A percentile compares a stretch with the other conserved stretches of the same genome.
Conservation (phyloP, 2,113 vertebrate species). For the Triplophysa rosa region DNA sequence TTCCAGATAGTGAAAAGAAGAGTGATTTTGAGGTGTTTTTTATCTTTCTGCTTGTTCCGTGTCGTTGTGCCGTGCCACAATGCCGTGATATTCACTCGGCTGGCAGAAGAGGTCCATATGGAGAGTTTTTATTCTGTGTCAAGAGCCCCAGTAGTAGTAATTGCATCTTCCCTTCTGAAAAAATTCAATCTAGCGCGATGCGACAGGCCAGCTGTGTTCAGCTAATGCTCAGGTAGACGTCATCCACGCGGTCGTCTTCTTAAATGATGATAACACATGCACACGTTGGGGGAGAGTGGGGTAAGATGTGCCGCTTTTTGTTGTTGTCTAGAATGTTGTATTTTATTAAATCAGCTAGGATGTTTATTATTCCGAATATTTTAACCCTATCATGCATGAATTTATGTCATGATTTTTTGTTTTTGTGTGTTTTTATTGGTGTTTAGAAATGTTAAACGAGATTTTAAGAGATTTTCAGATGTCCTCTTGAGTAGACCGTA, state of each 20-base stretch:
- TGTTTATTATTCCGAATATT: too few relatives aligned
- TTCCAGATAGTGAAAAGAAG: not conserved
- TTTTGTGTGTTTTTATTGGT: too few relatives aligned
- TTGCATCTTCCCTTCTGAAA: constrained; percentile 40
- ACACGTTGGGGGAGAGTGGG: too few relatives aligned
- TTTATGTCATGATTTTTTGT: too few relatives aligned
- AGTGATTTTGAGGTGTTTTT: not conserved
- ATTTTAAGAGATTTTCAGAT: too few relatives aligned
- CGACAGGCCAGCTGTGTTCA: constrained; percentile 54
- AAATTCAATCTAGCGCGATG: constrained; percentile 50
- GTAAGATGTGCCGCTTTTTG: too few relatives aligned
- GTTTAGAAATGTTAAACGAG: too few relatives aligned
- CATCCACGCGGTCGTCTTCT: constrained; percentile 7
- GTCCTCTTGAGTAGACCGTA: too few relatives aligned
- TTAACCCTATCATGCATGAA: too few relatives aligned
- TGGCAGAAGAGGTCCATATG: constrained; percentile 24
- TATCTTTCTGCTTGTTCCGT: constrained; percentile 6
- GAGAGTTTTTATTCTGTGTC: constrained; percentile 44
- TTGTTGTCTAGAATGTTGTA: too few relatives aligned
- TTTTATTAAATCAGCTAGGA: too few relatives aligned
- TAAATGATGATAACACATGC: constrained; percentile 7
- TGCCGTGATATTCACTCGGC: constrained; percentile 8
- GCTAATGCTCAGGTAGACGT: constrained; percentile 42
- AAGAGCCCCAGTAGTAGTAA: constrained; percentile 41
- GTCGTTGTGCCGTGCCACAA: constrained; percentile 16